These are phyloP conservation scores for Eilema griseolum DNA, from an alignment of 2,888 invertebrate genomes.

Conservation along the genomic window DNA sequence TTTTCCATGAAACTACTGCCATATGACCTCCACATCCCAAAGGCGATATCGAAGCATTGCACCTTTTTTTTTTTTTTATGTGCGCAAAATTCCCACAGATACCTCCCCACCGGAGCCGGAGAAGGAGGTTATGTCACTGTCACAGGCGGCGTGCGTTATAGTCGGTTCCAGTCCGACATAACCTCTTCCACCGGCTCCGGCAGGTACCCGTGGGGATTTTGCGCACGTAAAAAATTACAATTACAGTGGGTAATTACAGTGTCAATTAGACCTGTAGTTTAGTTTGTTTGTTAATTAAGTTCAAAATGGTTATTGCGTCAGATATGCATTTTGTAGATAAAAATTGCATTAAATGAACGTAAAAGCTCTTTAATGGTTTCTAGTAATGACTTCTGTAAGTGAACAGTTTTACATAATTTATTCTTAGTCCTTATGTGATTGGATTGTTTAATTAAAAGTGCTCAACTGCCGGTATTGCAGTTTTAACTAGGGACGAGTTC, in stretches of 20 bases:
- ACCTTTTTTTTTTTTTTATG: no score
- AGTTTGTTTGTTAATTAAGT: constrained; percentile 23
- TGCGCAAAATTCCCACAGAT: no score
- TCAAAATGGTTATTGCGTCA: neutral
- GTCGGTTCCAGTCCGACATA: no score
- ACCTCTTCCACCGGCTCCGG: no score
- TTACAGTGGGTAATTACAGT: constrained; percentile 15
- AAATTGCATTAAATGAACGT: neutral
- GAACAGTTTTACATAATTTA: neutral
- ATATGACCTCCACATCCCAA: no score
- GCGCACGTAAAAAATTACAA: no score
- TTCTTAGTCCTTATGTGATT: neutral
- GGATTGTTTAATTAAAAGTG: constrained; percentile 6
- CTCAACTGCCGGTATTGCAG: neutral
- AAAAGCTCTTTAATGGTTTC: neutral
- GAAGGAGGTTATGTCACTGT: no score
- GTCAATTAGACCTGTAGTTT: constrained; percentile 25
- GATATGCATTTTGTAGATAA: neutral
- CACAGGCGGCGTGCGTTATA: no score
- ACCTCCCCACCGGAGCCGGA: no score
- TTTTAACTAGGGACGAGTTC: neutral
- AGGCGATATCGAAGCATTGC: no score
- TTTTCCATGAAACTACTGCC: no score
- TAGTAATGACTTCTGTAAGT: neutral
- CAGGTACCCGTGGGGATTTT: no score